Evolutionary conservation across 2,888 invertebrate species (phyloP), one percentile per base, ranked within the genome.

Genomic region (Andrena fulva): DNA sequence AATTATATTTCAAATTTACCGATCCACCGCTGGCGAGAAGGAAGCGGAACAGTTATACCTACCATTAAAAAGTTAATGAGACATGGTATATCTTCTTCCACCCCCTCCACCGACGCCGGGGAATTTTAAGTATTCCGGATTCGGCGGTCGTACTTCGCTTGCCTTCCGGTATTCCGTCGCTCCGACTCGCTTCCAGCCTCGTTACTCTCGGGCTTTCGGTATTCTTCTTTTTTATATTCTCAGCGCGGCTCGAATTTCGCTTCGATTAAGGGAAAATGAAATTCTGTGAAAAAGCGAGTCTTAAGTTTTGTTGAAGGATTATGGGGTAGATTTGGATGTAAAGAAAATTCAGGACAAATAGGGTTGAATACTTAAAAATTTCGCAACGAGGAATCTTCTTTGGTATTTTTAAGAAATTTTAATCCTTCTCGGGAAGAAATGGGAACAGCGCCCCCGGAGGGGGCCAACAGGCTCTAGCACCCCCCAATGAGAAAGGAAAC

Each of bases 1-100:
- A 81, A 79, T 81, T 81, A 81, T 73, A 60, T 79, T 79, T 79
- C 73, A 79, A 79, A 81, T 79, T 73, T 64, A 69, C 80, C 80
- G 73, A 81, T 79, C 80, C 69, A 64, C 54, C 60, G 54, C 59
- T 56, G 35, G 67, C 50, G 68, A 72, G 68, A 29, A 72, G 80
- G 80, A 80, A 80, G 63, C 68, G 80, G 72, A 79, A 79, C 80
- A 79, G 80, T 79, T 80, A 80, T 68, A 68, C 56, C 66, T 74
- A 50, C 80, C 80, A 73, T 81, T 80, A 74, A 80, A 74, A 80
- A 70, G 48, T 81, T 80, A 80, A 81, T 66, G 80, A 81, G 81
- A 73, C 80, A 70, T 80, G 60, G 69, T 63, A 72, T 68, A 50
- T 72, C 80, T 56, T 27, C 24, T 27, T 12, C 10, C 56, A 27